phyloP scores from a whole-genome alignment of 2,113 vertebrate genomes.

The Etia nguti region DNA sequence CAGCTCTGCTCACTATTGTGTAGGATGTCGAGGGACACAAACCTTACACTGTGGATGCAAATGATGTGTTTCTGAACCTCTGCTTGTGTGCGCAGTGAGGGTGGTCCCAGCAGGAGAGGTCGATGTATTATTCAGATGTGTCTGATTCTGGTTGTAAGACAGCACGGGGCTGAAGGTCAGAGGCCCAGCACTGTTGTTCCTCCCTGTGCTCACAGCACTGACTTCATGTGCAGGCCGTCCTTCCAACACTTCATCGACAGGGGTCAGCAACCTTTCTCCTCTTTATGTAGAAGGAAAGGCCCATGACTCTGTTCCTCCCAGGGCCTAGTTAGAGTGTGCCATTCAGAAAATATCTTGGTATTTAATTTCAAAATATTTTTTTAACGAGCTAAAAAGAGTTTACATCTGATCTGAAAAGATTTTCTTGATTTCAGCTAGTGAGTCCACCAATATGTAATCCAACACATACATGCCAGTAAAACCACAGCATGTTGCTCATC shows the following conservation, averaged over 20 bases:
- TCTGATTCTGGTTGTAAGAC: constrained; percentile 52
- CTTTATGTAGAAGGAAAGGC: background rate
- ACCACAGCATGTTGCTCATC: background rate
- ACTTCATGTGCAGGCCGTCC: constrained; percentile 34
- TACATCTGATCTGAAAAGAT: background rate
- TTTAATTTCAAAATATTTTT: background rate
- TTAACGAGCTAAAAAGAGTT: background rate
- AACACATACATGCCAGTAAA: background rate
- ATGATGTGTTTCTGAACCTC: constrained; percentile 35
- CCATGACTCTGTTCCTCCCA: background rate
- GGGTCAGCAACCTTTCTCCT: constrained; percentile 48
- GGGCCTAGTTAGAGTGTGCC: constrained; percentile 23
- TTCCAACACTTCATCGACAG: constrained; percentile 15
- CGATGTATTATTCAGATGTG: constrained; percentile 69
- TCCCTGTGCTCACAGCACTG: constrained; percentile 46
- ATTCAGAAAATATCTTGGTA: background rate
- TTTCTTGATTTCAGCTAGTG: background rate
- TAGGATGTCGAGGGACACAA: constrained; percentile 18
- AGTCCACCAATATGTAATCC: background rate
- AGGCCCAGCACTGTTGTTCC: constrained; percentile 31
- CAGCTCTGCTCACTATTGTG: constrained; percentile 23
- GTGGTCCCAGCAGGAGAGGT: constrained; percentile 41
- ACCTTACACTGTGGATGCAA: constrained; percentile 8
- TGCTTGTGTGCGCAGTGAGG: background rate
- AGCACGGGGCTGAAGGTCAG: constrained; percentile 61